Percentiles rank a stretch among this genome's conserved stretches.
phyloP scores from a whole-genome alignment of 2,888 invertebrate genomes.

The Catonia carolina region DNA sequence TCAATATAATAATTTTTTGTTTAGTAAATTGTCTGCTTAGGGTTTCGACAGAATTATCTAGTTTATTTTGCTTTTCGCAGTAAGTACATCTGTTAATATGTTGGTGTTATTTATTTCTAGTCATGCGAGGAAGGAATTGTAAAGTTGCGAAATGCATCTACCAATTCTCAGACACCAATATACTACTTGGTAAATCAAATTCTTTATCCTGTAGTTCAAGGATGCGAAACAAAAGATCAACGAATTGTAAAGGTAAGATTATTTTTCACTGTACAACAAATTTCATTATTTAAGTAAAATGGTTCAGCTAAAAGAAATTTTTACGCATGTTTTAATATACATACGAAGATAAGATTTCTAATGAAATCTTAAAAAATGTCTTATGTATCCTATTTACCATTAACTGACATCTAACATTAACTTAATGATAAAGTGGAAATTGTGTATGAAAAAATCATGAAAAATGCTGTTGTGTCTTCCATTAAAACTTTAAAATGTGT shows the following conservation, averaged over 20 bases:
- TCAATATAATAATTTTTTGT: no score
- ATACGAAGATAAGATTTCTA: not conserved
- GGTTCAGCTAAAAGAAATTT: no score
- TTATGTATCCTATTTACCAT: conserved; percentile 7
- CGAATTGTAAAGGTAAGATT: conserved; percentile 80
- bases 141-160: conserved; percentile 72
- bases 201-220: conserved; percentile 91
- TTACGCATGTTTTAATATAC: no score
- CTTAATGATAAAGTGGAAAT: no score
- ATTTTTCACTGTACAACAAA: not conserved
- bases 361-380: conserved; percentile 3
- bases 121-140: conserved; percentile 93
- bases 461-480: no score
- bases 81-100: no score
- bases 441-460: no score
- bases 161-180: conserved; percentile 71
- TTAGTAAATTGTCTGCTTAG: no score
- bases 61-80: no score
- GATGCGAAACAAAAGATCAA: conserved; percentile 93
- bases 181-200: conserved; percentile 89
- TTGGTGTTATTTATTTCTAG: conserved; percentile 54
- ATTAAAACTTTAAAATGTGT: no score
- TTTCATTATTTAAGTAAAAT: not conserved
- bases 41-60: no score
- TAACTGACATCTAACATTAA: no score